phyloP scores from a whole-genome alignment of 1,140 invertebrate genomes.

The Babylonia areolata region DNA sequence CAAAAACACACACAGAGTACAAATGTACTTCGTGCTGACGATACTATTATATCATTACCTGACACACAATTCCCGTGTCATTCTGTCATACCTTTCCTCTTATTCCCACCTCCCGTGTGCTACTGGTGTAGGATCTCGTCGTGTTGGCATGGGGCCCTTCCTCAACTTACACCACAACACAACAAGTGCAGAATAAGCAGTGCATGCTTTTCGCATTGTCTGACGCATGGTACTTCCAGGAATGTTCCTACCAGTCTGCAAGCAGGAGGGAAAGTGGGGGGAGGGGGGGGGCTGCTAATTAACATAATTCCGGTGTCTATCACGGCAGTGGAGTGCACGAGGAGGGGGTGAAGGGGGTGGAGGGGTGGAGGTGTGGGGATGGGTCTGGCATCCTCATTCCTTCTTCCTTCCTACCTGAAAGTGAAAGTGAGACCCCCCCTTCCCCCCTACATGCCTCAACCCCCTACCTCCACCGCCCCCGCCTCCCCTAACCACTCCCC shows the following conservation, averaged over 20 bases:
- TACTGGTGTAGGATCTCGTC: neutral
- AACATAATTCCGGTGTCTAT: constrained; percentile 44
- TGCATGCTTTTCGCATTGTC: constrained; percentile 11
- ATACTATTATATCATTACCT: neutral
- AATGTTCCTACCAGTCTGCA: neutral
- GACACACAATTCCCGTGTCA: neutral
- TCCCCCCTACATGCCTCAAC: neutral
- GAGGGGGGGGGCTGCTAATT: constrained; percentile 21
- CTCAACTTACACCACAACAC: neutral
- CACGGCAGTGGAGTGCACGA: constrained; percentile 42
- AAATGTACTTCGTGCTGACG: neutral
- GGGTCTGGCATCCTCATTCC: too few species aligned
- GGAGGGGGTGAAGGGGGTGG: neutral
- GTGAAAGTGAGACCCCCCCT: neutral
- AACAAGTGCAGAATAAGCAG: neutral
- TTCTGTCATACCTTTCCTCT: neutral
- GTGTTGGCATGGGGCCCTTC: neutral
- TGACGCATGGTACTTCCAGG: constrained; percentile 4
- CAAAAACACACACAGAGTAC: neutral
- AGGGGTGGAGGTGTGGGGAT: neutral
- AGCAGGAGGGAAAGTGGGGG: neutral
- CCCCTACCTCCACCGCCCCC: too few species aligned
- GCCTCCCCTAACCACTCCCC: neutral
- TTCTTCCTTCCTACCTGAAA: neutral
- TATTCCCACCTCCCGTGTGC: neutral